Evolutionary conservation across 1,140 invertebrate species (phyloP).

Genomic region (Brachionus koreanus): DNA sequence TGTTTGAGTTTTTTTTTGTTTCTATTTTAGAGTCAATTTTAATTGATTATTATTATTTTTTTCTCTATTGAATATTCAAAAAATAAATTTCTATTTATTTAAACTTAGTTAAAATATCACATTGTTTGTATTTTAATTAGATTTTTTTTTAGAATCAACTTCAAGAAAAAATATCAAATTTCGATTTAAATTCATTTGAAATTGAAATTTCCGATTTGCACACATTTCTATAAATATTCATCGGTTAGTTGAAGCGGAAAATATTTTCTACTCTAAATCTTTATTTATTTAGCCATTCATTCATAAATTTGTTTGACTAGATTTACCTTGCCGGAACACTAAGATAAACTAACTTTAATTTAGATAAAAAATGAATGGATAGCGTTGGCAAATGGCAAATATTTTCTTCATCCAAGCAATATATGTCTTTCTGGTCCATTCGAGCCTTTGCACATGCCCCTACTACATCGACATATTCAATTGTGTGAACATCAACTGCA

Average conservation of each 20-base stretch:
- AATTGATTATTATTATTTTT: not conserved
- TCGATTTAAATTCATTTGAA: not conserved
- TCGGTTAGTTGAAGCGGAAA: not conserved
- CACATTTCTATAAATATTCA: not conserved
- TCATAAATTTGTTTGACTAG: not conserved
- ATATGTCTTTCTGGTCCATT: not conserved
- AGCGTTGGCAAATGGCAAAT: not conserved
- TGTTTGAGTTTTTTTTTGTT: not conserved
- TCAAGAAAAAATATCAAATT: not conserved
- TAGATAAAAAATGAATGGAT: not conserved
- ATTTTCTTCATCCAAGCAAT: not conserved
- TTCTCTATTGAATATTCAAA: not conserved
- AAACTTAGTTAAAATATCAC: not conserved
- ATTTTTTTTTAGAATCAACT: not conserved
- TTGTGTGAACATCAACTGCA: constrained; percentile 28
- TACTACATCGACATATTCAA: constrained; percentile 15
- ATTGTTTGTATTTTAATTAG: constrained; percentile 1
- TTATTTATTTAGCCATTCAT: not conserved
- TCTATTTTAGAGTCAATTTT: not conserved
- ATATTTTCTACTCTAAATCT: not conserved
- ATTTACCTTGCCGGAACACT: not conserved
- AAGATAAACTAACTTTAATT: not conserved
- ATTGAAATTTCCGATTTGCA: not conserved
- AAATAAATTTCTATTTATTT: not conserved
- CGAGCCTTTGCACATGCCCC: not conserved